Base-by-base conservation (phyloP, 2,888 invertebrate species). In the Ganaspis brasiliensis region DNA sequence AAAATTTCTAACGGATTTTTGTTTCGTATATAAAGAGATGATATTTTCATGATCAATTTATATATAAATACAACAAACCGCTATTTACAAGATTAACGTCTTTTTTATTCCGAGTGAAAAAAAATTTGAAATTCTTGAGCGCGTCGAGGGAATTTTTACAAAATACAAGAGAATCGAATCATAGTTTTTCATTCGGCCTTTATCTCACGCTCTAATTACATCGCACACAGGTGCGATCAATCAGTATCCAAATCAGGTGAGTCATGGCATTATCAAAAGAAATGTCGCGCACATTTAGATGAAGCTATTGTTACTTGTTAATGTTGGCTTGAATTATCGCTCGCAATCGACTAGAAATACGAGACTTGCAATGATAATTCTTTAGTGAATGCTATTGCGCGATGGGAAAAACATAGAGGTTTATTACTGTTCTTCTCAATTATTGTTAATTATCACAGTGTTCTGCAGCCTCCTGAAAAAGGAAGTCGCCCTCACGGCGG, bases 401-500 rank as follows among this genome's bases (percentile, higher is more conserved):
- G 16, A 19, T 40, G 63, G 24, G 40, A 63, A 63, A 63, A 37
- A 24, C 21, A 21, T 12, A 63, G 40, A 63, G 37, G 19, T 63
- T 63, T 24, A 63, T 45, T 24, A 63, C 24, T 24, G 14, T 63
- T 45, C 24, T 63, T 63, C 40, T 45, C 63, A 40, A 63, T 45
- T 63, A 63, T 63, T 21, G 63, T 24, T 63, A 45, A 63, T 24
- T 24, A 45, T 12, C 40, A 9, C 6, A 37, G 24, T 45, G 63
- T 2, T 63, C 63, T 63, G 40, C 63, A 63, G 40, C n/a, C 63
- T 63, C 63, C 37, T 45, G 21, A 19, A 67, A 77, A 79, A 77
- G 56, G 77, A 73, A 77, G 74, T 75, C 74, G 76, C 63, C 75
- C 19, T 75, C 61, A 77, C 81, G 75, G 76, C 79, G 81, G 73